These are phyloP conservation scores for Pogonocichla stellata DNA, from an alignment of 2,113 vertebrate species.

Conservation along the genomic window DNA sequence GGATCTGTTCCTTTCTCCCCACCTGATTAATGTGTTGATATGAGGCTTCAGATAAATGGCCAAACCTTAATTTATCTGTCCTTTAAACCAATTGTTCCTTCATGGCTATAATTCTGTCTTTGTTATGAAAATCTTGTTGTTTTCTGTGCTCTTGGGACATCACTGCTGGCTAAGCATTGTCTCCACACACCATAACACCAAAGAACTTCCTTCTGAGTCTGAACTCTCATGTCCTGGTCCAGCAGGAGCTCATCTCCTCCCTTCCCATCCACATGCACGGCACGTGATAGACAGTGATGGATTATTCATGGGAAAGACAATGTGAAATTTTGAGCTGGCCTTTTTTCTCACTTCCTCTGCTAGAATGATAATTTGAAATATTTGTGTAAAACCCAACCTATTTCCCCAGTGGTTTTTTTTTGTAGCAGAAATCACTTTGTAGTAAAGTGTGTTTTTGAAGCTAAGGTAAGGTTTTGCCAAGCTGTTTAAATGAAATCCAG, in stretches of 20 bases:
- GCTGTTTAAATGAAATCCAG: background rate
- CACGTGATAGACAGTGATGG: background rate
- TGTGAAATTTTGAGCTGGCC: background rate
- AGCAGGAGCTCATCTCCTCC: background rate
- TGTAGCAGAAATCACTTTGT: background rate
- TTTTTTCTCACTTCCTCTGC: background rate
- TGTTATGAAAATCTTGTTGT: background rate
- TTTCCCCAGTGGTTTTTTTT: background rate
- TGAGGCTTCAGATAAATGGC: background rate
- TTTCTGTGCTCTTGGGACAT: background rate
- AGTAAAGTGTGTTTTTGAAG: background rate
- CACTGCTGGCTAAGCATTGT: background rate
- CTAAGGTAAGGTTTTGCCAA: background rate
- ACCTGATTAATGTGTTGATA: background rate
- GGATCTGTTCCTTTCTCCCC: background rate
- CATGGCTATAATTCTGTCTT: background rate
- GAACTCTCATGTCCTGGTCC: background rate
- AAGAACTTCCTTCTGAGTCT: background rate
- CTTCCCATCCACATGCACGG: background rate
- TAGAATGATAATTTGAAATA: background rate
- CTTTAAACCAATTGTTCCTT: background rate
- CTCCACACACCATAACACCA: background rate
- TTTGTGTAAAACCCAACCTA: background rate
- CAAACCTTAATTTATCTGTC: background rate
- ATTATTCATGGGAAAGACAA: background rate